phyloP scores from a whole-genome alignment of 2,888 invertebrate species.

The Aproaerema taeniolella region DNA sequence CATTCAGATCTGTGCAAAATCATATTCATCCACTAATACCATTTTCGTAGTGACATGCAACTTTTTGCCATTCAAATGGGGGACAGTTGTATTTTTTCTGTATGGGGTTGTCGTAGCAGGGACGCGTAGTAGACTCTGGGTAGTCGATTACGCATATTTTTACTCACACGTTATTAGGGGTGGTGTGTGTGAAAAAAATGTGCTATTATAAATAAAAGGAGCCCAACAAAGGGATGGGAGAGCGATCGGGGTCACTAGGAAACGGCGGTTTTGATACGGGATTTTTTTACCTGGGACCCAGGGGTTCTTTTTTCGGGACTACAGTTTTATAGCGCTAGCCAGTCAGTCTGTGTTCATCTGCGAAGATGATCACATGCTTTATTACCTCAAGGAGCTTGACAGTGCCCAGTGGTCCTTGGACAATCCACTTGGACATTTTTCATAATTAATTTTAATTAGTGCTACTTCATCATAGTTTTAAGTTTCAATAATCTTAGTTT shows the following conservation, averaged over 20 bases:
- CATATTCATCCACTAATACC: constrained; percentile 73
- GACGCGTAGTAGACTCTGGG: constrained; percentile 31
- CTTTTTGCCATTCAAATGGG: constrained; percentile 76
- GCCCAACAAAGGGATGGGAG: constrained; percentile 71
- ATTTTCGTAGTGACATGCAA: constrained; percentile 74
- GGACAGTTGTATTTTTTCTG: constrained; percentile 68
- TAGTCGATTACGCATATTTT: constrained; percentile 72
- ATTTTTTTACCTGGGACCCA: constrained; percentile 71
- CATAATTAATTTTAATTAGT: constrained; percentile 19
- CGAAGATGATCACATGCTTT: constrained; percentile 75
- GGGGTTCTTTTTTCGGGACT: constrained; percentile 65
- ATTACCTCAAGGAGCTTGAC: constrained; percentile 40
- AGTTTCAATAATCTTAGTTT: not conserved
- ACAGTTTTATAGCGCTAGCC: constrained; percentile 62
- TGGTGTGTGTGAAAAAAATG: constrained; percentile 74
- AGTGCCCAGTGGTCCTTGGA: constrained; percentile 60
- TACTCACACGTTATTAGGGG: constrained; percentile 72
- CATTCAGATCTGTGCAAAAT: constrained; percentile 68
- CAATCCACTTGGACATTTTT: constrained; percentile 39
- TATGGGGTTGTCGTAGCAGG: constrained; percentile 42
- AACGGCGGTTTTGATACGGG: constrained; percentile 76
- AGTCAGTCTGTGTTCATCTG: constrained; percentile 76
- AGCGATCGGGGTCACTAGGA: constrained; percentile 77
- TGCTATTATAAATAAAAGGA: constrained; percentile 75
- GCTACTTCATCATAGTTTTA: constrained; percentile 24